Evolutionary conservation across 1,140 invertebrate species (phyloP), one percentile per base, ranked within the genome.

Genomic region (Eriosoma lanigerum): DNA sequence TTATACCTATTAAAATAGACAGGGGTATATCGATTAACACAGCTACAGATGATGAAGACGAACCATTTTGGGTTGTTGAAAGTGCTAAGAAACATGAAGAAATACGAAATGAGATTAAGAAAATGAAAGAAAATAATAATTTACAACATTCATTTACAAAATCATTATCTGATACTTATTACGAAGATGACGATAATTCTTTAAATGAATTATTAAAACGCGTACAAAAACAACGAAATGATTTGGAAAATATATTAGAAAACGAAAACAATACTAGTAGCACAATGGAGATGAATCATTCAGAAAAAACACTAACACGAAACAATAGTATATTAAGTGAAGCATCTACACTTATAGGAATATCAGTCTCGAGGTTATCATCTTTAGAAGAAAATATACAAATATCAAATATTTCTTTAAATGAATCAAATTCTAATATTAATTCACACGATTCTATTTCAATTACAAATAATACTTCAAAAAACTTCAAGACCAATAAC

Each of bases 231-330:
- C 90, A 92, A 84, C 88, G 91, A 84, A 90, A 89, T 84, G 89
- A 91, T 83, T 86, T 92, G 82, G 90, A 90, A 82, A 90, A 92
- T 85, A 91, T 92, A 82, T 85, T 91, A 81, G 89, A 89, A 84
- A 88, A 89, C 84, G 89, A 90, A 87, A 88, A 86, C 50, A 87
- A 88, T 84, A 26, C 17, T 78, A 24, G 0, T 12, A 5, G 38
- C 38, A 24, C 8, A 26, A 44, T 70, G 24, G 44, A 70, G 8
- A 15, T 26, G 1, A 50, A 26, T 50, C 44, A 17, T 19, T 6
- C 66, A 4, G 68, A 72, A 19, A 21, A 72, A 17, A 24, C 32
- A 52, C 2, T 29, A 52, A 52, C 68, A 29, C 68, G 24, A 12
- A 72, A 8, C 26, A 52, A 50, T 70, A 50, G 46, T 32, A 32